Conservation (phyloP, 2,113 vertebrate genomes). For the Leptobrachium leishanense region DNA sequence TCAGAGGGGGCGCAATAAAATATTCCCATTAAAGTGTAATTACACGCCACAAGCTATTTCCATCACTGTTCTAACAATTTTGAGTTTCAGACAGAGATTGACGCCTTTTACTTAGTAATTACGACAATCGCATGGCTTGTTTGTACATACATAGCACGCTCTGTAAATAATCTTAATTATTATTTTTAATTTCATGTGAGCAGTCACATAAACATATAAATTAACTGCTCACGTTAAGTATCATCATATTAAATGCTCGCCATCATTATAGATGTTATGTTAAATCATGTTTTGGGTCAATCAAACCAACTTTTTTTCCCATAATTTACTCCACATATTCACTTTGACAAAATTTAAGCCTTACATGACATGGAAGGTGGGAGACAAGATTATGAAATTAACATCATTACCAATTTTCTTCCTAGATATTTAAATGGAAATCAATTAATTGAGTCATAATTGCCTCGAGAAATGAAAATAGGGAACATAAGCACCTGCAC, state of each 20-base stretch:
- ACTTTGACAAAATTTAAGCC: neutral
- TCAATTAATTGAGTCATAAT: neutral
- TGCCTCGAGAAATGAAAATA: too few species aligned
- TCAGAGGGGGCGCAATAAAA: neutral
- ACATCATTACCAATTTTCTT: conserved; percentile 1
- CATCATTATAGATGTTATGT: neutral
- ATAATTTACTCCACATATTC: neutral
- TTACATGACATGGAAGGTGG: neutral
- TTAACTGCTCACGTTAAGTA: neutral
- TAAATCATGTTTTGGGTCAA: neutral
- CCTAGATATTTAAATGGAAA: neutral
- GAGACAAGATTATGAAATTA: neutral
- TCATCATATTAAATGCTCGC: neutral
- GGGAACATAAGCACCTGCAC: too few species aligned
- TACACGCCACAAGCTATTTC: neutral
- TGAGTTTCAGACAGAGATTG: neutral
- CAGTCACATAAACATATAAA: neutral
- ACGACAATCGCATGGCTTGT: neutral
- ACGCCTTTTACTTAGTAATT: neutral
- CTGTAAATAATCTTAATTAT: neutral
- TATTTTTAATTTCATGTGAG: neutral
- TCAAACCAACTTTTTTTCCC: neutral
- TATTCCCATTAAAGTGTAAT: neutral
- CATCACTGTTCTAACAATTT: neutral
- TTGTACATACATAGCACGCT: neutral